These are phyloP conservation scores for Drosophila tanythrix DNA, from an alignment of 2,888 invertebrate species.

Conservation along the genomic window DNA sequence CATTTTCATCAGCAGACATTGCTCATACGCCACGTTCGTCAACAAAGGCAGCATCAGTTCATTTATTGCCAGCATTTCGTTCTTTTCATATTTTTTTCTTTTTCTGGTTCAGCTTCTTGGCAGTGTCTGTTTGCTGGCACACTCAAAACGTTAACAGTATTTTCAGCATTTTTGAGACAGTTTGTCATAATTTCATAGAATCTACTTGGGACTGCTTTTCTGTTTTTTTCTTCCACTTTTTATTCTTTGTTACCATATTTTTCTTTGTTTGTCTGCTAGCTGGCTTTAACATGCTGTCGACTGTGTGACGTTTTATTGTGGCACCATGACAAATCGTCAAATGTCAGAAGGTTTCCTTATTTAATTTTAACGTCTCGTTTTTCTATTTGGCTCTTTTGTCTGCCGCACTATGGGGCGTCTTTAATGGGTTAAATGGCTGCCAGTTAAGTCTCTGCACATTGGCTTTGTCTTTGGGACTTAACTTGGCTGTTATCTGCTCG, in stretches of 20 bases:
- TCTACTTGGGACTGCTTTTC: conserved; percentile 40
- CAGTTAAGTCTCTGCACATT: conserved; percentile 16
- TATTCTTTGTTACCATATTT: conserved; percentile 26
- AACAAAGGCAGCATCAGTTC: conserved; percentile 68
- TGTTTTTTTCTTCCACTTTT: not conserved
- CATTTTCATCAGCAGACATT: conserved; percentile 78
- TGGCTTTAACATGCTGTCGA: conserved; percentile 31
- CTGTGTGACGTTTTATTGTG: conserved; percentile 72
- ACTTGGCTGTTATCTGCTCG: conserved; percentile 38
- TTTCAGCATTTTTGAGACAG: conserved; percentile 81
- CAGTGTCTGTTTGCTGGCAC: conserved; percentile 45
- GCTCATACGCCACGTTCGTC: conserved; percentile 76
- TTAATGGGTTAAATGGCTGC: conserved; percentile 68
- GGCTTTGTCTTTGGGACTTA: conserved; percentile 1
- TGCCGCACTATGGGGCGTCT: conserved; percentile 23
- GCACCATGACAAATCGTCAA: conserved; percentile 81
- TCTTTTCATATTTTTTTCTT: conserved; percentile 34
- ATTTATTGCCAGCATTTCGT: conserved; percentile 30
- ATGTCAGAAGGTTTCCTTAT: conserved; percentile 72
- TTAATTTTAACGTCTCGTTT: conserved; percentile 62
- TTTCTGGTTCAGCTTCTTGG: conserved; percentile 42
- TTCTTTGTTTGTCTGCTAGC: conserved; percentile 41
- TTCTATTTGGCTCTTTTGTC: conserved; percentile 16
- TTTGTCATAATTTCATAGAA: conserved; percentile 80
- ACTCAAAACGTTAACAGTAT: conserved; percentile 75